Conservation (phyloP, 2,113 vertebrate species). For the Cygnus atratus region DNA sequence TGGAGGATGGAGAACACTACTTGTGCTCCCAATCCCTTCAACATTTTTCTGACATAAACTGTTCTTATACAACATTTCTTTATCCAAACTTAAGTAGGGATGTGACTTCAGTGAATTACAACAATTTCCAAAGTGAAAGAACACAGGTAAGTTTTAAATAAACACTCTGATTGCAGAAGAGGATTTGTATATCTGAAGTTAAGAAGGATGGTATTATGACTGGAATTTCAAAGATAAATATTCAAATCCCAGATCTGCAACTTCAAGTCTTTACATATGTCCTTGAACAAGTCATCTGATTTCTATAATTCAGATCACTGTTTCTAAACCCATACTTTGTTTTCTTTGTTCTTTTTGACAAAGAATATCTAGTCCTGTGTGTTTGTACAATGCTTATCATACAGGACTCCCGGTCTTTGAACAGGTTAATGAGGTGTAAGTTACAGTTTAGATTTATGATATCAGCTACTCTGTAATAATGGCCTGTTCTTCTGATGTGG, state of each 20-base stretch:
- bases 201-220: background rate
- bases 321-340: background rate
- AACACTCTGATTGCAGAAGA: background rate
- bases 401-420: slow-evolving; percentile 1
- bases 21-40: no score
- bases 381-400: background rate
- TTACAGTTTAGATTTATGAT: slow-evolving; percentile 25
- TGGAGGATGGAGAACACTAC: no score
- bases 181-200: background rate
- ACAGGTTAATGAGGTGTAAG: slow-evolving; percentile 43
- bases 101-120: background rate
- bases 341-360: slow-evolving; percentile 17
- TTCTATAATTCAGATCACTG: fast-evolving
- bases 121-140: background rate
- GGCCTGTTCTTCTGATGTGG: background rate
- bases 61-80: background rate
- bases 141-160: background rate
- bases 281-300: background rate
- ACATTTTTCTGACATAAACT: no score
- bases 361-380: background rate
- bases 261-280: background rate
- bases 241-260: background rate
- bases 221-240: background rate
- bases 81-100: background rate
- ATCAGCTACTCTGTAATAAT: background rate